Evolutionary conservation across 2,888 invertebrate genomes (phyloP).

Genomic region (Prostheceraeus crozeri): DNA sequence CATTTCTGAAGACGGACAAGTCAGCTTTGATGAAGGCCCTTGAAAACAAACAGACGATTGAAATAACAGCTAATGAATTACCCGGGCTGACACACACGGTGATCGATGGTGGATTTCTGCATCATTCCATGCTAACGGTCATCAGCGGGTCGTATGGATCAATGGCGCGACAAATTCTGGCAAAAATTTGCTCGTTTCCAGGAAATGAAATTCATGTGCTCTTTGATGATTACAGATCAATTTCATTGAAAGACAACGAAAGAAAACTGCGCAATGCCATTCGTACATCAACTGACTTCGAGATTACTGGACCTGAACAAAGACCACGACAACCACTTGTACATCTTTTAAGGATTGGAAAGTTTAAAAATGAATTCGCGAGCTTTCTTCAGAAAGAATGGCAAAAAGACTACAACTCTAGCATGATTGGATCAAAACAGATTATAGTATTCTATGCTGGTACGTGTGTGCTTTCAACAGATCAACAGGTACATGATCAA

Average conservation of each 20-base stretch:
- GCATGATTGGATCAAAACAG: constrained; percentile 26
- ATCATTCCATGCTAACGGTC: constrained; percentile 31
- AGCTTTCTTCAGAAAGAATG: constrained; percentile 33
- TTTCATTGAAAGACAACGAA: constrained; percentile 29
- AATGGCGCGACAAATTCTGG: constrained; percentile 23
- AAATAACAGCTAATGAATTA: constrained; percentile 10
- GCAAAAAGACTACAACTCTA: constrained; percentile 27
- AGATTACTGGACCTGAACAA: constrained; percentile 35
- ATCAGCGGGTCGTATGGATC: constrained; percentile 32
- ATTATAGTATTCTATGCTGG: constrained; percentile 32
- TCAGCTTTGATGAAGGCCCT: constrained; percentile 26
- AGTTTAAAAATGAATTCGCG: constrained; percentile 33
- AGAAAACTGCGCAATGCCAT: constrained; percentile 25
- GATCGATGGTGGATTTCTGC: constrained; percentile 37
- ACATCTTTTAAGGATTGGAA: constrained; percentile 31
- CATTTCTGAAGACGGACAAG: constrained; percentile 36
- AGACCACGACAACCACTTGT: constrained; percentile 4
- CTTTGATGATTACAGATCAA: constrained; percentile 27
- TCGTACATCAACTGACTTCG: too few relatives aligned
- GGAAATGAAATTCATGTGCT: constrained; percentile 36
- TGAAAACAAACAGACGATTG: constrained; percentile 31
- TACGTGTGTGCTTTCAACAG: constrained; percentile 24
- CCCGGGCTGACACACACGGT: constrained; percentile 31
- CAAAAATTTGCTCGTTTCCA: constrained; percentile 19
- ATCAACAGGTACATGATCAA: too few relatives aligned